Evolutionary conservation across 2,113 vertebrate species (phyloP).

Genomic region (Amblyopsis rosae): DNA sequence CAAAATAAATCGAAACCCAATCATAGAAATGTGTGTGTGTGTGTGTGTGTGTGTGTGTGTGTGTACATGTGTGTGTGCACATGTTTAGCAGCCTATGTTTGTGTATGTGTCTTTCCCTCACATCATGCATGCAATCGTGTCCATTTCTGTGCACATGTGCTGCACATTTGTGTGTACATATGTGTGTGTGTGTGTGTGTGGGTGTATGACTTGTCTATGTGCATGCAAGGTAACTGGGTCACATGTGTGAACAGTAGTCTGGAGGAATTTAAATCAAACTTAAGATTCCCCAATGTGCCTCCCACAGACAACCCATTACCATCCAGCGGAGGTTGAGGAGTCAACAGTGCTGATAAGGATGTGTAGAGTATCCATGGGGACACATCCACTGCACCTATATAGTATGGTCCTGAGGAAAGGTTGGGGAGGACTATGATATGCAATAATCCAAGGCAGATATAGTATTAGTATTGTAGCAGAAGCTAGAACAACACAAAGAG

Average conservation of each 20-base stretch:
- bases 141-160: no score
- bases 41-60: slow-evolving; percentile 18
- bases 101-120: no score
- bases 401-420: no score
- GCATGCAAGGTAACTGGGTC: slow-evolving; percentile 55
- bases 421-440: no score
- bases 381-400: no score
- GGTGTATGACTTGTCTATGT: slow-evolving; percentile 15
- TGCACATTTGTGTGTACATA: neutral
- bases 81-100: no score
- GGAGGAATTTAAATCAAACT: slow-evolving; percentile 64
- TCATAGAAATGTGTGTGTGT: slow-evolving; percentile 3
- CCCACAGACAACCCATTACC: slow-evolving; percentile 45
- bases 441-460: no score
- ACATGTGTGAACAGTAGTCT: slow-evolving; percentile 64
- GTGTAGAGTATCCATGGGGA: no score
- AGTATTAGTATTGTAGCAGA: no score
- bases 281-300: slow-evolving; percentile 46
- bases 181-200: slow-evolving; percentile 4
- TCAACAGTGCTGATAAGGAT: slow-evolving; percentile 27
- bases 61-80: neutral
- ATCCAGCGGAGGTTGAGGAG: slow-evolving; percentile 23
- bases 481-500: no score
- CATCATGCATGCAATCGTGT: no score
- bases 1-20: slow-evolving; percentile 54